Evolutionary conservation across 92 coral and sea anemone species (phyloP), one percentile per base, ranked within the genome.

Genomic region (Ricordea florida): DNA sequence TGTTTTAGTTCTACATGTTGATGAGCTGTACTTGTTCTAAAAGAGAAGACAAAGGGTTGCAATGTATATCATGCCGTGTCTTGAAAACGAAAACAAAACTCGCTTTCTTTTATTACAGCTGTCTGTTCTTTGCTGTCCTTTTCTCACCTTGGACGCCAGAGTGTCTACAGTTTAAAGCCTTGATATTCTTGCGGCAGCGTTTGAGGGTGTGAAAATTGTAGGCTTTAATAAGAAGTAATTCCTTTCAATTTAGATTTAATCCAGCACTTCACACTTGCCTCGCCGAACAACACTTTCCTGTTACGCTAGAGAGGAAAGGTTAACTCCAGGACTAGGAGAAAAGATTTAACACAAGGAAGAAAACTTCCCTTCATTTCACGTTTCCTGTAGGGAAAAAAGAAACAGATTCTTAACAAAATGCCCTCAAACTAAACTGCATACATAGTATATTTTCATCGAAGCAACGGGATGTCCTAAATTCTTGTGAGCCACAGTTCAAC

Each of bases 181-280:
- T 29, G 17, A 42, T 20, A 53, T 51, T 55, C 77, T 75, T 75
- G 78, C 48, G 59, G 70, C 59, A 76, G 58, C 58, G 50, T 79
- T 82, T 79, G 67, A 84, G 84, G 87, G 93, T 89, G 93, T 84
- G 90, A 89, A 89, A 68, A 68, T 57, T 49, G 62, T 67, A 78
- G 46, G 58, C 57, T 74, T 67, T 73, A 76, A 84, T 71, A 63
- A 78, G 57, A 44, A 72, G 47, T 69, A 76, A 70, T 76, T 51
- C 79, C 62, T 61, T 79, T 84, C 69, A 67, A 85, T 77, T 53
- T 66, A 74, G 57, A 70, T 62, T 26, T 82, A 60, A 82, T 82
- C 77, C 66, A 53, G 65, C 41, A 57, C 82, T 82, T 82, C 88
- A 82, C 88, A 82, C 88, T 55, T 82, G n/a, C n/a, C n/a, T n/a